Percentiles rank a stretch among this genome's conserved stretches.
phyloP scores from a whole-genome alignment of 2,888 invertebrate genomes.

The Spodoptera exigua region DNA sequence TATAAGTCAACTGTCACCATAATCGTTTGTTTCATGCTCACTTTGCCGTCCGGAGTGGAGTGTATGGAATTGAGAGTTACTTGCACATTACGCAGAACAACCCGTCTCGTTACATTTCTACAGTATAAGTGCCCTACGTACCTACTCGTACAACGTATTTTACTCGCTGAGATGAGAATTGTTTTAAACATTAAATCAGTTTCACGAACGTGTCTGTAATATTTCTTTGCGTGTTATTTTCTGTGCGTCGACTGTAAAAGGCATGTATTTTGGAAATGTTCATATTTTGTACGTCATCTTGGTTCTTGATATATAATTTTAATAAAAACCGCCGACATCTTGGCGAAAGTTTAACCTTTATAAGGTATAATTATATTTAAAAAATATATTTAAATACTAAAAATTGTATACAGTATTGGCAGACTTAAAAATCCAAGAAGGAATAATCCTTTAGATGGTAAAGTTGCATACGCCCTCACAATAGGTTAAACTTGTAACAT shows the following conservation, averaged over 20 bases:
- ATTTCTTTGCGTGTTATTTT: no score
- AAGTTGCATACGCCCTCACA: conserved; percentile 42
- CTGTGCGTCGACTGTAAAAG: no score
- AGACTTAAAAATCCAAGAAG: neutral
- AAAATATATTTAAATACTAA: no score
- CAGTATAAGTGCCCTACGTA: conserved; percentile 45
- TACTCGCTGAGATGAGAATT: conserved; percentile 15
- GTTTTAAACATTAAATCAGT: conserved; percentile 20
- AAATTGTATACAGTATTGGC: no score
- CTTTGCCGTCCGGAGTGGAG: conserved; percentile 60
- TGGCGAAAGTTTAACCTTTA: no score
- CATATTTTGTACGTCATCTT: no score
- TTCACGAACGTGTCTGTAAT: conserved; percentile 4
- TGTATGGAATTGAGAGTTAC: conserved; percentile 58
- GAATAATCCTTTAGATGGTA: conserved; percentile 10
- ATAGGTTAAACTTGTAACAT: conserved; percentile 45
- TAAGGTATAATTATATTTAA: no score
- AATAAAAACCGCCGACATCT: no score
- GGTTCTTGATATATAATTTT: no score
- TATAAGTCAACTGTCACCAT: conserved; percentile 73
- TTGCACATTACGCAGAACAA: conserved; percentile 37
- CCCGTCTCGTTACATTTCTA: conserved; percentile 43
- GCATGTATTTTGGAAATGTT: no score
- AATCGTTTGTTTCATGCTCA: conserved; percentile 73
- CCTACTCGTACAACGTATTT: no score